Evolutionary conservation across 2,888 invertebrate genomes (phyloP), one percentile per base, ranked within the genome.

Genomic region (Serrognathus titanus): DNA sequence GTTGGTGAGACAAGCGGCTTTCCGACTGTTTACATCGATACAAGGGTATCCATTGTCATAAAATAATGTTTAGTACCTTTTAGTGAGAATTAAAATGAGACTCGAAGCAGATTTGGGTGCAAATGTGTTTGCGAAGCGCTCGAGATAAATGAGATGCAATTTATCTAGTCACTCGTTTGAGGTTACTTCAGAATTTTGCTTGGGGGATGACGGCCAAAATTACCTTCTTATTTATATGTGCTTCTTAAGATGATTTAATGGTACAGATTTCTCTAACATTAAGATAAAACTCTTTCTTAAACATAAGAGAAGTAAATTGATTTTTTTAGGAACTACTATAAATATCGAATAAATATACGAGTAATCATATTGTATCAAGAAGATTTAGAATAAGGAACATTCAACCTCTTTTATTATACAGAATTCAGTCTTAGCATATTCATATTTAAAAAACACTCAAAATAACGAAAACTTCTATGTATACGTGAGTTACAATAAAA

Each of bases 91-190:
- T 70, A 71, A 73, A 73, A 64, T 69, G 67, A 66, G 64, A 57
- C 24, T 61, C 54, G 51, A 51, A 60, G 64, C 66, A 66, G 64
- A 69, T 70, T 65, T 63, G 64, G 62, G 66, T 62, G 66, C 66
- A 66, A 65, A 67, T 67, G 62, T 64, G 65, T 66, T 67, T 66
- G 69, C 63, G 63, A 68, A 64, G 62, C 59, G 48, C 58, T 53
- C 45, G 64, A 74, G 74, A 76, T 70, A 74, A 75, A 76, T 75
- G 70, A 68, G 68, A 59, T 63, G 67, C 71, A 67, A 75, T 76
- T 73, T 74, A 71, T 76, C 70, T 70, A 56, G 55, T 53, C 49
- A 52, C 51, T 48, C 37, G 60, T 57, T 59, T 55, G 60, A 54
- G 53, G 51, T 51, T 39, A 36, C 37, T 45, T 16, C 43, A 20